Base-by-base conservation (phyloP, 2,888 invertebrate species). In the Cremastobaeus sp. region DNA sequence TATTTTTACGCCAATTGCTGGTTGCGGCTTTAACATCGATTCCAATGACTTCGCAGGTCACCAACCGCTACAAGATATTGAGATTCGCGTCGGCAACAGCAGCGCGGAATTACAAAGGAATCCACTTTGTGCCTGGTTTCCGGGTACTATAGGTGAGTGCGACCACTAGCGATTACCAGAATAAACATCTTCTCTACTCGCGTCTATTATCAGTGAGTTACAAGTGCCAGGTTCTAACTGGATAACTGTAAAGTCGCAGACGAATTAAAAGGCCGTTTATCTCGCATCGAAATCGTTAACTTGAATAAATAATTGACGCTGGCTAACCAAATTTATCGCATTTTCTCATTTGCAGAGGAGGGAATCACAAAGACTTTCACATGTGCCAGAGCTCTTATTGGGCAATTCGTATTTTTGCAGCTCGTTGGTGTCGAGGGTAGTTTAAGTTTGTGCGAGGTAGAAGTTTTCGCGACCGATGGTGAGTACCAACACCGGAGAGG, bases 51-150 rank as follows among this genome's bases (percentile, higher is more conserved):
- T 70, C 55, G 30, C 88, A 91, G 96, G 96, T 66, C 95, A 96
- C 84, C 95, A 95, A 83, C 96, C 96, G 1, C 89, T 96, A 9
- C 95, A 95, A 86, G 96, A 96, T 85, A 89, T 96, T 57, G 96
- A 96, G 89, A 95, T 96, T 74, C 90, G 95, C 57, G 95, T 96
- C n/a, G 96, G 96, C 14, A 96, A 96, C 87, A 96, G 95, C 88
- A 96, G 95, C 83, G 91, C 91, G 0, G 95, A 95, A 81, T 88
- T 96, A 48, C 96, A 96, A 85, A 90, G 95, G 69, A 97, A 96
- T 89, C 96, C 96, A 11, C 89, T 97, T 0, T 97, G 96, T 85
- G 96, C 96, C 18, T 97, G 96, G 96, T 96, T 95, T 87, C 96
- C 96, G 1, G 96, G 96, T 65, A 95, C 96, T 4, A 92, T 96